Conservation (phyloP, 2,888 invertebrate genomes). For the Stenodera caucasica region DNA sequence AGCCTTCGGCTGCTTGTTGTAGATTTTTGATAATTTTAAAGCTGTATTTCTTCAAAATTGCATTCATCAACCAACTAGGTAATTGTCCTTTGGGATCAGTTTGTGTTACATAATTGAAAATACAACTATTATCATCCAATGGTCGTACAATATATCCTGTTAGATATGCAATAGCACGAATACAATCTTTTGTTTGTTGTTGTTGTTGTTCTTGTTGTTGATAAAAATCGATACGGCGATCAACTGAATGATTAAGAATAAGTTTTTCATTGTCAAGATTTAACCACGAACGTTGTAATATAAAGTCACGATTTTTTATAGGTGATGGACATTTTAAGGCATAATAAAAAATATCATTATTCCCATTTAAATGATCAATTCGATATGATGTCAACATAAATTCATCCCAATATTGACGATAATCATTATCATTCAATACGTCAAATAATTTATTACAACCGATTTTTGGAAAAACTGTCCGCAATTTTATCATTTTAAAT, state of each 20-base stretch:
- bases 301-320: not conserved
- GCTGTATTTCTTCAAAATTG: not conserved
- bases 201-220: not conserved
- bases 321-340: not conserved
- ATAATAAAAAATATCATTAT: not conserved
- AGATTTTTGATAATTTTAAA: not conserved
- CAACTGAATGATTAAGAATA: not conserved
- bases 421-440: not conserved
- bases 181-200: not conserved
- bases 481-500: not conserved
- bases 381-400: not conserved
- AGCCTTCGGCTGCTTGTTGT: not conserved
- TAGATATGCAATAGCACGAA: not conserved
- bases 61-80: not conserved
- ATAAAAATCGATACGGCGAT: not conserved
- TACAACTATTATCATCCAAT: not conserved
- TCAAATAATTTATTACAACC: not conserved
- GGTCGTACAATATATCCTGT: conserved; percentile 1
- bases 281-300: not conserved
- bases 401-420: not conserved
- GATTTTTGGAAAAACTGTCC: not conserved
- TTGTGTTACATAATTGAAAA: not conserved
- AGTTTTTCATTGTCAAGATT: conserved; percentile 1
- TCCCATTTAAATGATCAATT: not conserved
- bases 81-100: not conserved